phyloP scores from a whole-genome alignment of 2,797 vertebrate genomes.

The Pangasius sanitwongsei region DNA sequence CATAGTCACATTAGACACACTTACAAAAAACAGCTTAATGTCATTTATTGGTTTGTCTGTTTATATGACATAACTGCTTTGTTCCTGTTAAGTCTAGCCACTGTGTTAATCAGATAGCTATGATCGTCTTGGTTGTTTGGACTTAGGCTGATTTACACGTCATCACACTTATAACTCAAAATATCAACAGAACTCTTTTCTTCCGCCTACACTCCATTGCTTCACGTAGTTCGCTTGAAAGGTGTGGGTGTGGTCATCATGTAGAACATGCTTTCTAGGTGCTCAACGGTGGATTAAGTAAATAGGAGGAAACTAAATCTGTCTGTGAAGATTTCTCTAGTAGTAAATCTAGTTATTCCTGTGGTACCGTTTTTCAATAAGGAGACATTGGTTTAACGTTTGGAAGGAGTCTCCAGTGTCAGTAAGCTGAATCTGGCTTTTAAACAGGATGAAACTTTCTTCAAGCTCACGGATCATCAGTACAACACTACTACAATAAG shows the following conservation, averaged over 20 bases:
- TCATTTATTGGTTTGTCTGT: not conserved
- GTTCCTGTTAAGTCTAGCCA: not conserved
- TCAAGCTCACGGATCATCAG: too few relatives aligned
- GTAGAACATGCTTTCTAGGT: not conserved
- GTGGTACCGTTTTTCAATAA: not conserved
- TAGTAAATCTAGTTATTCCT: not conserved
- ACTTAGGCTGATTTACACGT: not conserved
- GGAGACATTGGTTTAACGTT: not conserved
- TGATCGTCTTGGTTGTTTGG: not conserved
- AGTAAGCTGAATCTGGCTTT: not conserved
- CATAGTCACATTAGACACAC: not conserved
- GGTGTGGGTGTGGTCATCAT: not conserved
- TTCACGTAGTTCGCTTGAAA: not conserved
- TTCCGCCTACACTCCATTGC: not conserved
- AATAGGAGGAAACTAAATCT: not conserved
- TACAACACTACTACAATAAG: not conserved
- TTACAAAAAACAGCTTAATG: too few relatives aligned
- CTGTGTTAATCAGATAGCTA: not conserved
- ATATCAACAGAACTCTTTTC: too few relatives aligned
- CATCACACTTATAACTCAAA: not conserved
- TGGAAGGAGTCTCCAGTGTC: not conserved
- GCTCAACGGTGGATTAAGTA: not conserved
- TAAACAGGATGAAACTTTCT: not conserved
- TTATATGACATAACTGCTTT: not conserved
- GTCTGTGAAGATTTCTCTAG: not conserved